Percentiles rank a stretch among this genome's conserved stretches.
Conservation (phyloP, 2,888 invertebrate genomes). For the Hirtodrosophila duncani region DNA sequence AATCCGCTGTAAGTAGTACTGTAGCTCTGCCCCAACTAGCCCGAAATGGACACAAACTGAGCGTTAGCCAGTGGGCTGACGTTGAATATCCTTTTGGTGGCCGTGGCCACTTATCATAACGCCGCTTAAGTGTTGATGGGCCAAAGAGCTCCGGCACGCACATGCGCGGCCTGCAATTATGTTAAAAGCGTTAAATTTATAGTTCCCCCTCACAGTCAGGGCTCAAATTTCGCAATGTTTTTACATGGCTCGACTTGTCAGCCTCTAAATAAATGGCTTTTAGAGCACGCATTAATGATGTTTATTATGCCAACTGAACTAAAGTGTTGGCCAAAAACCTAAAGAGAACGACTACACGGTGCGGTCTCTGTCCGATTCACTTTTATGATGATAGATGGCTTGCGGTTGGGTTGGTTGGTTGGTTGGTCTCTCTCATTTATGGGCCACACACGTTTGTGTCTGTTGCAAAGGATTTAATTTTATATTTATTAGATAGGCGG, state of each 20-base stretch:
- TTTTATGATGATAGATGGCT: constrained; percentile 63
- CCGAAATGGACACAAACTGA: constrained; percentile 42
- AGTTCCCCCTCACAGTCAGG: constrained; percentile 45
- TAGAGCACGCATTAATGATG: constrained; percentile 69
- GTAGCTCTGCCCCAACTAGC: too few relatives aligned
- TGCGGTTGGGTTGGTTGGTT: constrained; percentile 27
- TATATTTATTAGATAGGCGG: constrained; percentile 55
- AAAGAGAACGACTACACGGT: too few relatives aligned
- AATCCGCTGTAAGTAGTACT: too few relatives aligned
- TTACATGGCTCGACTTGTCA: constrained; percentile 56
- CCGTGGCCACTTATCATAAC: constrained; percentile 65
- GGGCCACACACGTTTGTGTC: constrained; percentile 18
- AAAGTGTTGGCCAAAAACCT: too few relatives aligned
- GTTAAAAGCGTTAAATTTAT: constrained; percentile 67
- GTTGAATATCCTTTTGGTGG: constrained; percentile 51
- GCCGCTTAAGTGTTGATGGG: constrained; percentile 47
- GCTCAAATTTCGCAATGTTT: constrained; percentile 22
- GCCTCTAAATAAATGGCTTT: constrained; percentile 63
- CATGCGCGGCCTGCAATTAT: constrained; percentile 60
- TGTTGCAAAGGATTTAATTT: constrained; percentile 42
- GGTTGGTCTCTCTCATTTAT: constrained; percentile 15
- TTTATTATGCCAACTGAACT: constrained; percentile 67
- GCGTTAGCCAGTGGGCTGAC: constrained; percentile 50
- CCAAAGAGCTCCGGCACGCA: constrained; percentile 58
- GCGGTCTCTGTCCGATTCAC: constrained; percentile 35